Percentiles rank a stretch among this genome's conserved stretches.
These are phyloP conservation scores for Lanius ludovicianus DNA, from an alignment of 2,113 vertebrate genomes.

Conservation along the genomic window DNA sequence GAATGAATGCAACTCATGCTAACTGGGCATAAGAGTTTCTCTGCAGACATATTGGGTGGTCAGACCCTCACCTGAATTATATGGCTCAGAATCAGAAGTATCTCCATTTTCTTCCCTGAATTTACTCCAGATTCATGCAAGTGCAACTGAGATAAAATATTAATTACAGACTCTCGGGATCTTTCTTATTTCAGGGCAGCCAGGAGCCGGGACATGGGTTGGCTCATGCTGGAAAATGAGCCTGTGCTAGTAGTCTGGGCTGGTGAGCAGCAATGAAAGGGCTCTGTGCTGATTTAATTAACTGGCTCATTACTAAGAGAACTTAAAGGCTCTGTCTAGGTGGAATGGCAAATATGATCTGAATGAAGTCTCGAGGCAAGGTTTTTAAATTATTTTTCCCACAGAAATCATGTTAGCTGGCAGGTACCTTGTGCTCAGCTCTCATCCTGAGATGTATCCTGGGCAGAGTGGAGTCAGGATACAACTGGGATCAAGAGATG, in stretches of 20 bases:
- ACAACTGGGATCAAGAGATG: not conserved
- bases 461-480: not conserved
- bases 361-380: not conserved
- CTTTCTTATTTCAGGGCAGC: not conserved
- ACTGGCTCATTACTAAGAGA: not conserved
- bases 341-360: not conserved
- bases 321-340: not conserved
- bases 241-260: not conserved
- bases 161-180: not conserved
- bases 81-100: not conserved
- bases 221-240: not conserved
- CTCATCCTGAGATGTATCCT: not conserved
- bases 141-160: constrained; percentile 25
- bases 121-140: not conserved
- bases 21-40: not conserved
- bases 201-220: not conserved
- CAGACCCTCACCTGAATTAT: not conserved
- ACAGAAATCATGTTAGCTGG: not conserved
- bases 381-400: not conserved
- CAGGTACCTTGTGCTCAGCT: not conserved
- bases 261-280: not conserved
- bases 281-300: not conserved
- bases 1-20: not conserved
- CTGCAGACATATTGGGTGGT: not conserved
- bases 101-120: not conserved